These are phyloP conservation scores for Larimichthys crocea DNA, from an alignment of 2,113 vertebrate species.

Conservation along the genomic window DNA sequence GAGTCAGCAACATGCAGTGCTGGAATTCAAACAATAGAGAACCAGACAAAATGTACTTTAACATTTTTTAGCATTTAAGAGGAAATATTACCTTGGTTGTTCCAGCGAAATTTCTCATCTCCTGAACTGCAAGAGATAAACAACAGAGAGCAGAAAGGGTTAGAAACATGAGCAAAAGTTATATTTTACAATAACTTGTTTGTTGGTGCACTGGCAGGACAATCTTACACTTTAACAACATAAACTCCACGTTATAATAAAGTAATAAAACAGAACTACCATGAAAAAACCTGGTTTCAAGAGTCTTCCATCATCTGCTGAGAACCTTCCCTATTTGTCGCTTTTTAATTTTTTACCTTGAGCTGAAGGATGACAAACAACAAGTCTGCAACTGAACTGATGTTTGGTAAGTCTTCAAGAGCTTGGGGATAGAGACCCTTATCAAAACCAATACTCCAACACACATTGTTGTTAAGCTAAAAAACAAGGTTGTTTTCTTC, in stretches of 20 bases:
- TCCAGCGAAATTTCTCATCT: slow-evolving; percentile 98
- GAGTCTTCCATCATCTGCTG: neutral
- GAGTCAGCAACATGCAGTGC: slow-evolving; percentile 22
- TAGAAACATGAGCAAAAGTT: slow-evolving; percentile 19
- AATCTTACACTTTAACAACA: neutral
- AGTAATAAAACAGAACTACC: slow-evolving; percentile 10
- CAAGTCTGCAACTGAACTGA: no score
- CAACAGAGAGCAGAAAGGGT: slow-evolving; percentile 48
- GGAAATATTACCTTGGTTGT: slow-evolving; percentile 92
- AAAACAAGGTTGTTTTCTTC: slow-evolving; percentile 2
- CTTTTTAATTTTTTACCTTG: neutral
- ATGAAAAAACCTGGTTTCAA: neutral
- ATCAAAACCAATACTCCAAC: slow-evolving; percentile 9
- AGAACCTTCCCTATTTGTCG: neutral
- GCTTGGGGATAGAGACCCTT: neutral
- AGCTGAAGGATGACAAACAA: slow-evolving; percentile 11
- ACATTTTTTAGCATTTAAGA: neutral
- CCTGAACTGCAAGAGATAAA: slow-evolving; percentile 89
- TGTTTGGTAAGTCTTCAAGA: slow-evolving; percentile 5
- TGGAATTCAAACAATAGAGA: slow-evolving; percentile 35
- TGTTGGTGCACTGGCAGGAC: neutral
- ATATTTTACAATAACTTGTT: neutral
- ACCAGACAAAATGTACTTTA: slow-evolving; percentile 2
- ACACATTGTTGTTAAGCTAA: slow-evolving; percentile 2
- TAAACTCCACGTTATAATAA: neutral